These are phyloP conservation scores for Myrmecobius fasciatus DNA, from an alignment of 2,113 vertebrate genomes.

Conservation along the genomic window DNA sequence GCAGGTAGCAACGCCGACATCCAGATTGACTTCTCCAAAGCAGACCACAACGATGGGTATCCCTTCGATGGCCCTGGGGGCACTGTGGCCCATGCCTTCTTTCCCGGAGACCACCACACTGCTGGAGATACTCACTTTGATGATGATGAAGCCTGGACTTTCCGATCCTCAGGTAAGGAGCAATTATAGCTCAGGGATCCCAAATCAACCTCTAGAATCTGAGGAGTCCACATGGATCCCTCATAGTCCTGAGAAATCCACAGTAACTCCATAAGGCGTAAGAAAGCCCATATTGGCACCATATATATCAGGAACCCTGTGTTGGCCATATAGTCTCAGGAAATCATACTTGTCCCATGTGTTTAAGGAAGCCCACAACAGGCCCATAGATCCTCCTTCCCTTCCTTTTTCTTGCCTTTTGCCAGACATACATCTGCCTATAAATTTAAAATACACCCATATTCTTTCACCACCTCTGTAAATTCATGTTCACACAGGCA, in stretches of 20 bases:
- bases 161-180: conserved; percentile 92
- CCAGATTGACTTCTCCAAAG: conserved; percentile 96
- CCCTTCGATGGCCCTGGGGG: conserved; percentile 97
- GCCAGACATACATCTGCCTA: not conserved
- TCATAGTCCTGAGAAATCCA: accelerated
- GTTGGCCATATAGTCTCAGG: not conserved
- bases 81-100: conserved; percentile 95
- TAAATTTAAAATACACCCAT: not conserved
- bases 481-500: not conserved
- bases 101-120: conserved; percentile 91
- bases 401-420: not conserved
- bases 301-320: not conserved
- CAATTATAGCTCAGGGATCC: not conserved
- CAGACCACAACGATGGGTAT: conserved; percentile 93
- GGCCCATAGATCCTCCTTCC: not conserved
- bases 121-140: conserved; percentile 97
- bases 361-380: not conserved
- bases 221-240: not conserved
- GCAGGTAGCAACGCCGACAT: conserved; percentile 94
- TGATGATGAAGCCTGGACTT: conserved; percentile 96
- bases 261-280: not conserved
- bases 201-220: not conserved
- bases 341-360: not conserved
- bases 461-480: not conserved
- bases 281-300: not conserved